Conservation (phyloP, 1,140 invertebrate genomes). For the Euura saliciscinereae region DNA sequence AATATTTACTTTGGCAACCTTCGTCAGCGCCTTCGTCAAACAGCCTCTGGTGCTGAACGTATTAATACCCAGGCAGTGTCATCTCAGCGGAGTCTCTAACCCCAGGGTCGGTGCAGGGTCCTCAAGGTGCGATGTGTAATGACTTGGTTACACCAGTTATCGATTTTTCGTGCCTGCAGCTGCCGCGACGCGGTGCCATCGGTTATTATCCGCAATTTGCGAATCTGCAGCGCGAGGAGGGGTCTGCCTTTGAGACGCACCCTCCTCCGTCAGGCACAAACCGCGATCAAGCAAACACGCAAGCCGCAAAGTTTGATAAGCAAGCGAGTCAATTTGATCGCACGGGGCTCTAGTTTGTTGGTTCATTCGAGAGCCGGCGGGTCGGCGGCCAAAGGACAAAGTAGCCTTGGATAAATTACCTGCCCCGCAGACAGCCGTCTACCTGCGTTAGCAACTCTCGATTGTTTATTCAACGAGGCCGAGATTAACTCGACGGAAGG, state of each 20-base stretch:
- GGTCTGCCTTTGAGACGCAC: background rate
- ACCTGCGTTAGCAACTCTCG: slow-evolving; percentile 1
- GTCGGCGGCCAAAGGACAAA: background rate
- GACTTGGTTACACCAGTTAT: no score
- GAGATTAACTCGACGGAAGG: background rate
- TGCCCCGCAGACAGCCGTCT: background rate
- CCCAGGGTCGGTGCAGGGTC: no score
- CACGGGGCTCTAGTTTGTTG: background rate
- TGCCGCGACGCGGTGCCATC: slow-evolving; percentile 34
- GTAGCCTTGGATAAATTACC: slow-evolving; percentile 4
- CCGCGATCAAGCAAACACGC: slow-evolving; percentile 3
- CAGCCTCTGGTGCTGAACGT: no score
- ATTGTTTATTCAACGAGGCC: slow-evolving; percentile 7
- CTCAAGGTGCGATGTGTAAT: no score
- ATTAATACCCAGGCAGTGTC: no score
- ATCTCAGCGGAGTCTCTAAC: no score
- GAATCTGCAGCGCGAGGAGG: background rate
- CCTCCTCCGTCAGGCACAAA: background rate
- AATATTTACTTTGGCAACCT: no score
- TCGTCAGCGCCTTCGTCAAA: no score
- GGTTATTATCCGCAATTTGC: slow-evolving; percentile 7
- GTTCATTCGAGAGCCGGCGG: no score
- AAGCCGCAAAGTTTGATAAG: slow-evolving; percentile 7
- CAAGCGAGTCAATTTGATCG: background rate
- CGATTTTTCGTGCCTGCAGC: background rate